Evolutionary conservation across 2,888 invertebrate genomes (phyloP), one percentile per base, ranked within the genome.

Genomic region (Macrostomum cliftonense): DNA sequence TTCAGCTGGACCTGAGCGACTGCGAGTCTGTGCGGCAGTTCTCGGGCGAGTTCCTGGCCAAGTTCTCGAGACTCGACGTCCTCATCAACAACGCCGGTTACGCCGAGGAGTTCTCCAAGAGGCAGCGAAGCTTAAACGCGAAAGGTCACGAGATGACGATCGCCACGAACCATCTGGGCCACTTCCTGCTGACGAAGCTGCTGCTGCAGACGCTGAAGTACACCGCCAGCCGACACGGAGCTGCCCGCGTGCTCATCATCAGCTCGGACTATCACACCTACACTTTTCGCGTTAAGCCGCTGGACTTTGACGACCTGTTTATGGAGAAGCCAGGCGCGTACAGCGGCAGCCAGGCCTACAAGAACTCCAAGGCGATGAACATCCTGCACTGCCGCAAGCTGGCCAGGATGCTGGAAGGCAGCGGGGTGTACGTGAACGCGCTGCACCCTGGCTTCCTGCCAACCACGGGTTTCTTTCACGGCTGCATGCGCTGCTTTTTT

Each of bases 51-150:
- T 50, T 59, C n/a, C 28, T 52, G 21, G 53, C 52, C 20, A 57
- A 56, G 4, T 59, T 59, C 43, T 48, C 54, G 12, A 50, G 56
- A 40, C 43, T 68, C 11, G 65, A 69, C 53, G 58, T 67, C n/a
- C 55, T 69, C n/a, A 62, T 69, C 47, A 68, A 68, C 58, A 68
- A 68, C 59, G 68, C 67, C 40, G 67, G 64, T 11, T 44, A 49
- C 43, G 54, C 56, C 39, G 59, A 56, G 4, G 19, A 64, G 11
- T 28, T 28, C 28, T 14, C 36, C 1, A 47, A 58, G 38, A 4
- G 9, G 28, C 28, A 28, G 28, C 28, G 28, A 28, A 28, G 9
- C 9, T 9, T 28, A 9, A 65, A 67, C 2, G 54, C 57, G 42
- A 65, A 68, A 50, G 65, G 65, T 1, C 59, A 67, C 56, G 69